Conservation (phyloP, 2,797 vertebrate genomes). For the Limosa lapponica region DNA sequence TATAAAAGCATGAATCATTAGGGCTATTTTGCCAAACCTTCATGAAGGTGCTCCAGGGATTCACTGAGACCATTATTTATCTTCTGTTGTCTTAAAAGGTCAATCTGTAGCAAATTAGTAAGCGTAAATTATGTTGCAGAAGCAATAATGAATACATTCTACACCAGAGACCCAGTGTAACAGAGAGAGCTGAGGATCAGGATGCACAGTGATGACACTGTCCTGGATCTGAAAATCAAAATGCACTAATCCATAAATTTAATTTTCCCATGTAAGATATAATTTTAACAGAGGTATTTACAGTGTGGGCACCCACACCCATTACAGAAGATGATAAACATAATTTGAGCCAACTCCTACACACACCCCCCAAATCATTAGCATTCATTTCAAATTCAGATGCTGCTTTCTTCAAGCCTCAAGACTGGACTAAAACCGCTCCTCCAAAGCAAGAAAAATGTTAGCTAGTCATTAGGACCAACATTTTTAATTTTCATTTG, state of each 20-base stretch:
- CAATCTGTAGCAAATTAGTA: constrained; percentile 15
- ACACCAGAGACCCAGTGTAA: background rate
- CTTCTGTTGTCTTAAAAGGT: constrained; percentile 23
- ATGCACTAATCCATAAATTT: background rate
- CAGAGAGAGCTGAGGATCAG: background rate
- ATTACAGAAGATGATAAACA: background rate
- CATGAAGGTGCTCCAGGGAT: background rate
- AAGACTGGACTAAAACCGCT: background rate
- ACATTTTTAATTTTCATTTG: background rate
- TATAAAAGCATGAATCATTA: background rate
- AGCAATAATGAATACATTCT: background rate
- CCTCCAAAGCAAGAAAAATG: background rate
- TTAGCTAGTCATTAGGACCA: background rate
- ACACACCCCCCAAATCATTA: background rate
- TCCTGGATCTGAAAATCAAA: background rate
- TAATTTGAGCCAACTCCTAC: background rate
- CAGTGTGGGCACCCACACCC: background rate
- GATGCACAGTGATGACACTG: background rate
- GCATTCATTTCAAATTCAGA: constrained; percentile 5
- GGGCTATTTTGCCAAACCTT: background rate
- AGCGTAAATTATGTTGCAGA: background rate
- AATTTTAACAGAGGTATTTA: background rate
- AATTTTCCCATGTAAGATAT: background rate
- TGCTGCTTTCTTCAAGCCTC: background rate
- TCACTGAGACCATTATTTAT: background rate